Base-by-base conservation (phyloP, 2,888 invertebrate genomes). In the Amaurobius ferox region DNA sequence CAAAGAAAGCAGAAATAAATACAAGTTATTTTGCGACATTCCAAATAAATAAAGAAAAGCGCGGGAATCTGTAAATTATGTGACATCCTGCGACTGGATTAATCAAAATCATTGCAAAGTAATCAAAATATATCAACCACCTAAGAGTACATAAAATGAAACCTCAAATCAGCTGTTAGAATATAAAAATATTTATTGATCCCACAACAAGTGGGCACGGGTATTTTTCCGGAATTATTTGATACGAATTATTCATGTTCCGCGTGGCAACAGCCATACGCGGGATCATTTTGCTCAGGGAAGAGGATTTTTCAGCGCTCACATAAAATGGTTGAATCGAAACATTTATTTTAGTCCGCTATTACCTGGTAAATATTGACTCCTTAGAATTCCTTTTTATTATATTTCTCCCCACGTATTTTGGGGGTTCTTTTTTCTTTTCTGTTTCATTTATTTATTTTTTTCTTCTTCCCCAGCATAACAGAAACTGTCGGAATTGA, bases 361-460 rank as follows among this genome's bases (percentile, higher is more conserved):
- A 83, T 83, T 83, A 71, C 83, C 76, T 76, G 70, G 77, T 77
- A 83, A 83, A 83, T 77, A 83, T 83, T 83, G 83, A 83, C 83
- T 83, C 55, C 77, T 71, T 77, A 55, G 55, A 55, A 55, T 55
- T 55, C 23, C 55, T 55, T 55, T 55, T 55, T 55, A 64, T 64
- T 64, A n/a, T 29, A 64, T 64, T 30, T 30, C 64, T 30, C 16
- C 23, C 64, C 64, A 64, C 29, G 29, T 64, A 64, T 29, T 64
- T 64, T 16, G 64, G 16, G 55, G 5, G 23, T 23, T 55, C 55
- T 19, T 55, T 55, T 55, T 55, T 23, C 23, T 35, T 29, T 64
- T 30, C 64, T 29, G 26, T 26, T 61, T 61, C n/a, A 16, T 19
- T 7, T n/a, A n/a, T n/a, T n/a, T n/a, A n/a, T 55, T 55, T 61